Evolutionary conservation across 1,140 invertebrate species (phyloP).

Genomic region (Onthophagus taurus): DNA sequence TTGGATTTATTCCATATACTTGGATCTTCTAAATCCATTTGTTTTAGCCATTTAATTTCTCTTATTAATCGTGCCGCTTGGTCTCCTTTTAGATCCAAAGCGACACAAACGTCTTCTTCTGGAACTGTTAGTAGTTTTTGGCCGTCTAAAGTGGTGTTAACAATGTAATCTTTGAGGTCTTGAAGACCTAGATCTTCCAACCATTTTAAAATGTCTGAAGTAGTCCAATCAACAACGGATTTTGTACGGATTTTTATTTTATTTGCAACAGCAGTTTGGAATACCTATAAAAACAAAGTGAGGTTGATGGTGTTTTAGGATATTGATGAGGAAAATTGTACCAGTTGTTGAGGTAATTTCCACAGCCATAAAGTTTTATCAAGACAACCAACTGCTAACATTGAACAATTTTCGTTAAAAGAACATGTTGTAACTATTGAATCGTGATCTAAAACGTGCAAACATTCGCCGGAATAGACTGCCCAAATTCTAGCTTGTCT

Average conservation of each 20-base stretch:
- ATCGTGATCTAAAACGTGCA: constrained; percentile 49
- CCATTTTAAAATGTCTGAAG: constrained; percentile 53
- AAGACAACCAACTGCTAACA: constrained; percentile 46
- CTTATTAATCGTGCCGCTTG: constrained; percentile 22
- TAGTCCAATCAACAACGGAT: constrained; percentile 44
- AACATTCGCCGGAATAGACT: constrained; percentile 44
- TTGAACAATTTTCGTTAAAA: constrained; percentile 40
- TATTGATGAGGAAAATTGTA: too few relatives aligned
- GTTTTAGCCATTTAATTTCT: constrained; percentile 46
- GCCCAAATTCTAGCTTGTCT: constrained; percentile 38
- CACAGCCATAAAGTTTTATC: constrained; percentile 48
- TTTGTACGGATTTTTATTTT: constrained; percentile 30
- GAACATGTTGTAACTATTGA: constrained; percentile 47
- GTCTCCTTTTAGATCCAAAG: constrained; percentile 29
- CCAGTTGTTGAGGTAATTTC: constrained; percentile 46
- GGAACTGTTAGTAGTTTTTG: constrained; percentile 46
- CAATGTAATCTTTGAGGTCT: constrained; percentile 42
- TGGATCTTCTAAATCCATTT: constrained; percentile 29
- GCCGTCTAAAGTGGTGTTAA: constrained; percentile 46
- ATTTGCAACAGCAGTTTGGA: constrained; percentile 31
- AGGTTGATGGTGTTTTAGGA: not conserved
- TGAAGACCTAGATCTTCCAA: constrained; percentile 47
- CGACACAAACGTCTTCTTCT: constrained; percentile 43
- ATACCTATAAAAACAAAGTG: constrained; percentile 24
- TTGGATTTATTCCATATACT: constrained; percentile 26